Evolutionary conservation across 2,888 invertebrate genomes (phyloP), one percentile per base, ranked within the genome.

Genomic region (Pristionchus maxplancki): DNA sequence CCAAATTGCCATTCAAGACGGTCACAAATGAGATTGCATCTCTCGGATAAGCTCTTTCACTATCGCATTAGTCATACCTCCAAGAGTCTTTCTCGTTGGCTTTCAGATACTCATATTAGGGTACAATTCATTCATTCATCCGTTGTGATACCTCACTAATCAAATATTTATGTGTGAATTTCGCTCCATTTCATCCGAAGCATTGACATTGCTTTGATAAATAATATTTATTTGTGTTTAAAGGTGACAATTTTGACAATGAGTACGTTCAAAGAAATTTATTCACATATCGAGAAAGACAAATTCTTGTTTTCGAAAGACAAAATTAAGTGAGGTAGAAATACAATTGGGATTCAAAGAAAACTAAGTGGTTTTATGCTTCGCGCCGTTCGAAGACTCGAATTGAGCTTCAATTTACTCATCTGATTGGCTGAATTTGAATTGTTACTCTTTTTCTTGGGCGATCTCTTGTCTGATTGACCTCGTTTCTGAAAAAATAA

Each of bases 331-430:
- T 74, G 71, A 74, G 71, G 71, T 74, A 74, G 40, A 74, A 74
- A 37, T 8, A 74, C 24, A 74, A 17, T 15, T 9, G 9, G 9
- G 37, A 31, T 40, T 67, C n/a, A 86, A 0, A 86, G 31, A 86
- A 86, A 86, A 37, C 67, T 86, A 28, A 86, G 67, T n/a, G 85
- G 85, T 40, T 37, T 28, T 3, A 86, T 67, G 44, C 85, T 86
- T 48, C 85, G 64, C 5, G 85, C 67, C 24, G 85, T 86, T 67
- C 85, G 37, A 15, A 86, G 64, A 53, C 85, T 67, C 20, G 85
- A 86, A n/a, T 86, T 86, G 28, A 86, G 31, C 34, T 86, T 86
- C 64, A 67, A 86, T 67, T 84, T 84, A 24, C 84, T 84, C 84
- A 84, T 84, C 24, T 74, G 34, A 34, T 84, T 58, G 24, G 58